phyloP scores from a whole-genome alignment of 2,113 vertebrate genomes.

The Oryzias melastigma region DNA sequence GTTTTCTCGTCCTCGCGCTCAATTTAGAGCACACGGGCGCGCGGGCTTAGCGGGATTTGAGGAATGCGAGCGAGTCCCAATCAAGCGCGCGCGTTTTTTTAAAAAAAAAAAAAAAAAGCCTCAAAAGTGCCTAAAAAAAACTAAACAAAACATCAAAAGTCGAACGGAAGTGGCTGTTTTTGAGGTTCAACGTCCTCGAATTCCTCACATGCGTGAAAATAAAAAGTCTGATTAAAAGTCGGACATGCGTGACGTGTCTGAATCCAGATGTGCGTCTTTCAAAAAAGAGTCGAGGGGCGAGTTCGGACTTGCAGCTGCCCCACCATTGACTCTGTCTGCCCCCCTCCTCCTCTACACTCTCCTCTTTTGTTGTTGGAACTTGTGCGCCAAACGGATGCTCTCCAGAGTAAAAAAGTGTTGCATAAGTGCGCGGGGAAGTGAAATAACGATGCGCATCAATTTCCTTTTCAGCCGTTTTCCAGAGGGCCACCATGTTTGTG shows the following conservation, averaged over 20 bases:
- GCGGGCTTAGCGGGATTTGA: too few relatives aligned
- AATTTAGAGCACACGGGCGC: too few relatives aligned
- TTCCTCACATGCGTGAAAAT: neutral
- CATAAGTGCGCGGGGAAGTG: conserved; percentile 9
- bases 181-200: too few relatives aligned
- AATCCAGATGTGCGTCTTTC: conserved; percentile 27
- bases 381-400: neutral
- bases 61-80: conserved; percentile 14
- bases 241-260: conserved; percentile 9
- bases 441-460: conserved; percentile 35
- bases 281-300: conserved; percentile 29
- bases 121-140: neutral
- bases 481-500: conserved; percentile 75
- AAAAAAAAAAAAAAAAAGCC: too few relatives aligned
- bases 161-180: neutral
- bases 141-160: neutral
- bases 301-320: conserved; percentile 41
- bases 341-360: neutral
- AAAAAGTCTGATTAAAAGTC: neutral
- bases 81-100: conserved; percentile 65
- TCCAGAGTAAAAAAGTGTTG: neutral
- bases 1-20: too few relatives aligned
- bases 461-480: conserved; percentile 26
- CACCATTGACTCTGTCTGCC: neutral
- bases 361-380: conserved; percentile 23